Evolutionary conservation across 2,888 invertebrate species (phyloP).

Genomic region (Nezara viridula): DNA sequence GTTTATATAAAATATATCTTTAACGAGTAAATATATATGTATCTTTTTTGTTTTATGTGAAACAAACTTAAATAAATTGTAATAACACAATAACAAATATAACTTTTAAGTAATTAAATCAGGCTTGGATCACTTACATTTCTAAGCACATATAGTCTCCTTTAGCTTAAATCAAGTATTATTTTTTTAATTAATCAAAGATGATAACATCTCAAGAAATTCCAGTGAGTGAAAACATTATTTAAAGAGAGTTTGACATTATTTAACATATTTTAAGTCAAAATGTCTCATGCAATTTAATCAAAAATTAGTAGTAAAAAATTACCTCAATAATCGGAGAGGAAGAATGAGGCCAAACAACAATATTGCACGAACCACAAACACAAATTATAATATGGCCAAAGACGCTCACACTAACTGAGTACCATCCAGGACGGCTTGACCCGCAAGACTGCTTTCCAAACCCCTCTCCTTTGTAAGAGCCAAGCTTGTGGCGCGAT

Average conservation of each 20-base stretch:
- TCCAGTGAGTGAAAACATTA: not conserved
- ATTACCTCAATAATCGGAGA: not conserved
- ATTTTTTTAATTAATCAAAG: not conserved
- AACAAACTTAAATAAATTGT: not conserved
- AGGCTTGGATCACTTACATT: not conserved
- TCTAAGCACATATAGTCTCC: not conserved
- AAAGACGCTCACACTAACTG: not conserved
- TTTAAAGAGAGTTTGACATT: not conserved
- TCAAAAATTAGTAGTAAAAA: not conserved
- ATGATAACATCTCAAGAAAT: not conserved
- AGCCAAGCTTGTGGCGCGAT: constrained; percentile 20
- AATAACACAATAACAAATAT: not conserved
- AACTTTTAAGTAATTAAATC: not conserved
- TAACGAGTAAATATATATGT: too few relatives aligned
- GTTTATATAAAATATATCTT: not conserved
- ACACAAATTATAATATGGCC: not conserved
- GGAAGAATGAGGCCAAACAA: not conserved
- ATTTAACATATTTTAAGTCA: not conserved
- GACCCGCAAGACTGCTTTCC: constrained; percentile 48
- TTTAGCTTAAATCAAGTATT: not conserved
- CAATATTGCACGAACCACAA: constrained; percentile 11
- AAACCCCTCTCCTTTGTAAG: not conserved
- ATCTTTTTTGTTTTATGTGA: not conserved
- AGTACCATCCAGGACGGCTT: not conserved
- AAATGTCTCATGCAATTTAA: not conserved